phyloP scores from a whole-genome alignment of 2,888 invertebrate genomes.

The Dinocampus coccinellae region DNA sequence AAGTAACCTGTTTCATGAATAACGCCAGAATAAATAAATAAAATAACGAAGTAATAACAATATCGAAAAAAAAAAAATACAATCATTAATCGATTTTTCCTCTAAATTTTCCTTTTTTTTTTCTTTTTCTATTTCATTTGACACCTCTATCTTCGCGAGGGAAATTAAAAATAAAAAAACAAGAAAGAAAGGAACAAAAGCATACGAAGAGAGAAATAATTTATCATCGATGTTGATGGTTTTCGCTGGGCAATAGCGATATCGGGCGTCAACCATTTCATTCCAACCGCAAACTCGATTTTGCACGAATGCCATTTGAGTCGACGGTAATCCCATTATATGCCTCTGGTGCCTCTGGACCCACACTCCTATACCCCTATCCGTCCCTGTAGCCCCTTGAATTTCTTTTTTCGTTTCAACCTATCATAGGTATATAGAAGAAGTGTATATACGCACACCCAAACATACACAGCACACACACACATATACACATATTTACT shows the following conservation, averaged over 20 bases:
- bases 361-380: conserved; percentile 19
- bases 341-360: conserved; percentile 12
- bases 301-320: conserved; percentile 60
- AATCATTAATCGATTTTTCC: too few species aligned
- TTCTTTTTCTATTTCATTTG: too few species aligned
- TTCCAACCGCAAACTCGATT: conserved; percentile 61
- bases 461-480: too few species aligned
- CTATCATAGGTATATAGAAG: neutral
- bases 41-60: too few species aligned
- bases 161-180: neutral
- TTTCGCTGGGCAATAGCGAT: neutral
- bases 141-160: neutral
- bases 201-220: neutral
- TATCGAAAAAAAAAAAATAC: too few species aligned
- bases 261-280: conserved; percentile 50
- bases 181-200: neutral
- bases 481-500: conserved; percentile 24
- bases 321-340: conserved; percentile 56
- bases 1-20: too few species aligned
- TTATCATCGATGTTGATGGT: neutral
- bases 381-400: conserved; percentile 25
- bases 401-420: conserved; percentile 23
- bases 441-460: neutral
- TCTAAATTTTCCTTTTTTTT: too few species aligned
- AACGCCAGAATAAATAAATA: too few species aligned